Conservation (phyloP, 2,888 invertebrate species). For the Tenthredo scrophulariae region DNA sequence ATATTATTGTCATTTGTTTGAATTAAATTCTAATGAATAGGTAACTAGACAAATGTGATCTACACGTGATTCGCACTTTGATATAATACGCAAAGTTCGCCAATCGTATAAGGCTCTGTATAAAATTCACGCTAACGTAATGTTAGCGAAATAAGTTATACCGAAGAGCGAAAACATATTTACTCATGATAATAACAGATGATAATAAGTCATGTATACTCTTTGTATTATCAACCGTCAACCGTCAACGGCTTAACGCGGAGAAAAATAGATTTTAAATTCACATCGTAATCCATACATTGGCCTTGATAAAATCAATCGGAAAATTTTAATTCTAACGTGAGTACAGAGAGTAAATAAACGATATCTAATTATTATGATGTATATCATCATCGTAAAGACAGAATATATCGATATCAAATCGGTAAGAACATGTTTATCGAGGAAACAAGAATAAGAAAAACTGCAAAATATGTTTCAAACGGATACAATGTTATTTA, state of each 20-base stretch:
- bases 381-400: no score
- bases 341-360: background rate
- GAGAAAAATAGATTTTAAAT: background rate
- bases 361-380: background rate
- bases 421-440: no score
- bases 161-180: slow-evolving; percentile 11
- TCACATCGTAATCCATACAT: background rate
- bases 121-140: background rate
- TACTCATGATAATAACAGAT: slow-evolving; percentile 16
- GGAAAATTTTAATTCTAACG: background rate
- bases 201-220: slow-evolving; percentile 20
- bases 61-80: background rate
- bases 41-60: background rate
- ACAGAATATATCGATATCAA: no score
- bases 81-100: background rate
- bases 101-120: background rate
- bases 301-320: background rate
- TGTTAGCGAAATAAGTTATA: background rate
- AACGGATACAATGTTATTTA: background rate
- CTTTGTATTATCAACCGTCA: slow-evolving; percentile 11
- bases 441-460: no score
- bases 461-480: no score
- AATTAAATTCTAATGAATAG: background rate
- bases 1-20: background rate
- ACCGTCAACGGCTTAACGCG: background rate